Conservation (phyloP, 2,888 invertebrate genomes). For the Himalopsyche anomala region DNA sequence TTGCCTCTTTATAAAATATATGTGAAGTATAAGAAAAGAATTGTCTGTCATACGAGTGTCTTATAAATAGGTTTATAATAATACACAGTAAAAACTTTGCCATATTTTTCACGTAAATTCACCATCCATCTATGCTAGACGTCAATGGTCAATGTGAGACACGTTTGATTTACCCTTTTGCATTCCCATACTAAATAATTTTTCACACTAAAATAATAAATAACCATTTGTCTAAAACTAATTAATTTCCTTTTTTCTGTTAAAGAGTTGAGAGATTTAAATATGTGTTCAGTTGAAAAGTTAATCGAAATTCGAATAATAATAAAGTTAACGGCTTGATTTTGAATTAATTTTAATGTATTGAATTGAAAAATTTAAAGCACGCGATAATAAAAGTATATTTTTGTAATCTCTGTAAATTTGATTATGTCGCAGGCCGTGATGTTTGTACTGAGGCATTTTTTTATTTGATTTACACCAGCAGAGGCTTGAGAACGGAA, state of each 20-base stretch:
- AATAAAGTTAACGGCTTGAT: too few species aligned
- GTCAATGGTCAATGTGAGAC: neutral
- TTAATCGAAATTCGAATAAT: too few species aligned
- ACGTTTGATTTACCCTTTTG: neutral
- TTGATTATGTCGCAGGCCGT: constrained; percentile 37
- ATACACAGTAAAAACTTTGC: too few species aligned
- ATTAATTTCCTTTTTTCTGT: too few species aligned
- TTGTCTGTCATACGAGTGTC: too few species aligned
- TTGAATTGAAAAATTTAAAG: neutral
- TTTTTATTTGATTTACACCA: constrained; percentile 28
- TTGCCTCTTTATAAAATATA: too few species aligned
- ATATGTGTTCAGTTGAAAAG: too few species aligned
- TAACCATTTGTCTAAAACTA: too few species aligned
- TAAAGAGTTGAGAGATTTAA: too few species aligned
- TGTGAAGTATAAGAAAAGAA: too few species aligned
- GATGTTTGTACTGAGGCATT: constrained; percentile 43
- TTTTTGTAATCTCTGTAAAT: constrained; percentile 23
- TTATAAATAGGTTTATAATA: too few species aligned
- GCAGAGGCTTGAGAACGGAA: constrained; percentile 49
- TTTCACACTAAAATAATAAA: neutral
- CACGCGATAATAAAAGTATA: constrained; percentile 3
- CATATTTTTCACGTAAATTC: too few species aligned
- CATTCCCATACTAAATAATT: constrained; percentile 10
- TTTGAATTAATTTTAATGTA: neutral
- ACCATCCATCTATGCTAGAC: neutral